phyloP scores from a whole-genome alignment of 2,113 vertebrate species.

The Patagioenas fasciata region DNA sequence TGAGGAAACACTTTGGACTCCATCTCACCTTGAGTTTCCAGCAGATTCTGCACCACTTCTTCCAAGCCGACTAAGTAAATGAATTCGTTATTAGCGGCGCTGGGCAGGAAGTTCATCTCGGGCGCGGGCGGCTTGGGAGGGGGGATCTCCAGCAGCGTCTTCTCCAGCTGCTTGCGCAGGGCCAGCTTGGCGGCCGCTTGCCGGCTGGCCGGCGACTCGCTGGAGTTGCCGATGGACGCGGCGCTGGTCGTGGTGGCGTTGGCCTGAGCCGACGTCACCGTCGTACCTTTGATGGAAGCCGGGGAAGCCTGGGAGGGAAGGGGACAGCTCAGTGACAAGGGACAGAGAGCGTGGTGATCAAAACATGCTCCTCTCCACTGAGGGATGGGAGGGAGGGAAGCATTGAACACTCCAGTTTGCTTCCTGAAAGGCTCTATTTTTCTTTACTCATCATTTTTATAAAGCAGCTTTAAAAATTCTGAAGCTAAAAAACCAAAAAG shows the following conservation, averaged over 20 bases:
- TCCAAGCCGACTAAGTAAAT: slow-evolving; percentile 96
- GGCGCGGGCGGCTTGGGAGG: slow-evolving; percentile 93
- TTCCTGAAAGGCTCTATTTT: not conserved
- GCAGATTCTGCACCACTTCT: slow-evolving; percentile 95
- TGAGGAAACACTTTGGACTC: fast-evolving
- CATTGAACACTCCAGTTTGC: not conserved
- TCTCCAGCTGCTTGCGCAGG: slow-evolving; percentile 94
- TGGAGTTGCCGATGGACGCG: slow-evolving; percentile 73
- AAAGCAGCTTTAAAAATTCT: not conserved
- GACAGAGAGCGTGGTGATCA: no score
- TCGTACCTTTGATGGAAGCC: slow-evolving; percentile 85
- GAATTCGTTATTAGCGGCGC: slow-evolving; percentile 97
- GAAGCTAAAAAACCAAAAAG: not conserved
- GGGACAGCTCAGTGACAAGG: fast-evolving
- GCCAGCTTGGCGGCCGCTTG: slow-evolving; percentile 95
- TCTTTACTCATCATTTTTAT: not conserved
- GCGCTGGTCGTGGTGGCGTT: slow-evolving; percentile 61
- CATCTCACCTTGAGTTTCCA: slow-evolving; percentile 90
- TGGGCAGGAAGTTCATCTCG: slow-evolving; percentile 95
- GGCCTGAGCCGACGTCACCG: slow-evolving; percentile 71
- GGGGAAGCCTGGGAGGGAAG: slow-evolving; percentile 80
- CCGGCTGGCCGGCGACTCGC: slow-evolving; percentile 89
- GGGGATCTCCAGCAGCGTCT: slow-evolving; percentile 94
- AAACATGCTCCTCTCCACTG: not conserved
- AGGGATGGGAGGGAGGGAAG: not conserved